Conservation (phyloP, 2,797 vertebrate genomes). For the Onychomys leucogaster region DNA sequence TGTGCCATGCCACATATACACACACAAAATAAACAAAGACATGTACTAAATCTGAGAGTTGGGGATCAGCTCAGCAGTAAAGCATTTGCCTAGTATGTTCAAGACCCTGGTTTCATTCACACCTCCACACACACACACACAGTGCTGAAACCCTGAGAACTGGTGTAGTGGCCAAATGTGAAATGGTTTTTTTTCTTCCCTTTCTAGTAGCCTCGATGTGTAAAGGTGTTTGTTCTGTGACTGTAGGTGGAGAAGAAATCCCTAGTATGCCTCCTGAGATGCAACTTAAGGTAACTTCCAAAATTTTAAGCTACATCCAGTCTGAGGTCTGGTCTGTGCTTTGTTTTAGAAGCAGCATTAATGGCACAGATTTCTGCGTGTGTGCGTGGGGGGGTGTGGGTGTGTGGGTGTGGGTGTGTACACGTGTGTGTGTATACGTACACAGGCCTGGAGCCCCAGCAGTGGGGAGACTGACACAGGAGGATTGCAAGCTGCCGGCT, state of each 20-base stretch:
- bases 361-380: conserved; percentile 55
- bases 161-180: conserved; percentile 43
- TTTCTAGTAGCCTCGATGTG: conserved; percentile 85
- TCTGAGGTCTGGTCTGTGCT: conserved; percentile 6
- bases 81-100: not conserved
- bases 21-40: not conserved
- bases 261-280: conserved; percentile 93
- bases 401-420: too few relatives aligned
- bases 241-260: conserved; percentile 91
- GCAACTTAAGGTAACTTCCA: conserved; percentile 92
- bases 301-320: conserved; percentile 33
- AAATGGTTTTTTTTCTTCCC: conserved; percentile 45
- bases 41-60: not conserved
- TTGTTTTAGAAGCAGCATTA: conserved; percentile 65
- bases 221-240: conserved; percentile 88
- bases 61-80: not conserved
- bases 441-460: not conserved
- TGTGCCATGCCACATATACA: not conserved
- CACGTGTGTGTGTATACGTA: too few relatives aligned
- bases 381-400: too few relatives aligned
- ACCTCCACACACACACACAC: not conserved
- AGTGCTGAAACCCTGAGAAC: not conserved
- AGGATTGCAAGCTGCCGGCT: not conserved
- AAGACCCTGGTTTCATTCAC: not conserved
- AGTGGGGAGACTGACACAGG: not conserved